Evolutionary conservation across 2,113 vertebrate genomes (phyloP), one percentile per base, ranked within the genome.

Genomic region (Mobula hypostoma): DNA sequence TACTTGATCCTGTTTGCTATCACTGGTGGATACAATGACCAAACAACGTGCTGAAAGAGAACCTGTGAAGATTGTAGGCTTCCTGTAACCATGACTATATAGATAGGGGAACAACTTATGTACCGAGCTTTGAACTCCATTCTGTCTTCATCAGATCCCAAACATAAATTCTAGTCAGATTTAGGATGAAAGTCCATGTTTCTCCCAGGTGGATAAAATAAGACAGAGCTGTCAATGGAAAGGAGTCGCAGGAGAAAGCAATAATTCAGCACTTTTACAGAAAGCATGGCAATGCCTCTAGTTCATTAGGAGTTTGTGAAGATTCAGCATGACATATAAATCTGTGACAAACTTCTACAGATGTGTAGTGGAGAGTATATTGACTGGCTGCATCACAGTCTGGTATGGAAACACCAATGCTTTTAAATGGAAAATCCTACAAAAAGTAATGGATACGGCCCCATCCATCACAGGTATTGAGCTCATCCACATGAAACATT

Each of bases 71-170:
- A 32, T 72, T 5, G 72, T 27, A 4, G 40, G 27, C 32, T 76
- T 56, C 24, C 68, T 93, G 91, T 93, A 93, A 93, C 91, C 70
- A 93, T 74, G 70, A 40, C 68, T 56, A 27, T 56, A 29, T 21
- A 56, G 40, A 72, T 40, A 29, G 70, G 24, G 5, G 19, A 8
- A 27, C 17, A 12, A 85, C 36, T 58, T 15, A 40, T 48, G 17
- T 7, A 17, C 63, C 74, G 90, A 74, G 36, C 85, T 90, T 90
- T 68, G 85, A 90, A 90, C 85, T 66, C 29, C 17, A 27, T 36
- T 5, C 29, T 90, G 66, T 4, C 61, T 7, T 27, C 17, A 21
- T 14, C 2, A 14, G 77, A 79, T 79, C 77, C n/a, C 77, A 79
- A 61, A 27, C 56, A 27, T 27, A 61, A 61, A 36, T 48, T 58